Conservation (phyloP, 1,140 invertebrate genomes). For the Araneus ventricosus region DNA sequence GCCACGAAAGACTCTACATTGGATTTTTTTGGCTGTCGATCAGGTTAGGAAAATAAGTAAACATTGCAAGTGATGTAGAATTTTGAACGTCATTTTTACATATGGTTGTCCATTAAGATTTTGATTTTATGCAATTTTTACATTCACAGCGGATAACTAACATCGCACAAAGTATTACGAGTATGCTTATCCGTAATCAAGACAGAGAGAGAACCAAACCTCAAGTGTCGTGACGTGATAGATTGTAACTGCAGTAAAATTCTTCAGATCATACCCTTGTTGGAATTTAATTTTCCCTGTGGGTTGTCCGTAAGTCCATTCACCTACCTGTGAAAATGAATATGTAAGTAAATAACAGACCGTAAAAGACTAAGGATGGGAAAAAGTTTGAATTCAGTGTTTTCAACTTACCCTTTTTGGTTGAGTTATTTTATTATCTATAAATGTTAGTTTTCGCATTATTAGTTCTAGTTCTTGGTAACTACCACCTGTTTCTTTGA, state of each 20-base stretch:
- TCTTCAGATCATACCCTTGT: conserved; percentile 28
- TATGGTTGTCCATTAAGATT: too few relatives aligned
- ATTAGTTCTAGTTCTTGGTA: conserved; percentile 65
- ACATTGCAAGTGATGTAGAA: too few relatives aligned
- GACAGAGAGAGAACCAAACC: background rate
- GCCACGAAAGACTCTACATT: too few relatives aligned
- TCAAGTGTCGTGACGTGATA: conserved; percentile 71
- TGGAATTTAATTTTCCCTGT: conserved; percentile 67
- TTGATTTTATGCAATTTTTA: too few relatives aligned
- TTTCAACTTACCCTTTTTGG: conserved; percentile 56
- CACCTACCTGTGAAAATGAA: conserved; percentile 58
- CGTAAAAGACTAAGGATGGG: background rate
- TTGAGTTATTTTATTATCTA: conserved; percentile 9
- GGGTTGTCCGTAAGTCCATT: conserved; percentile 65
- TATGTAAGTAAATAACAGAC: background rate
- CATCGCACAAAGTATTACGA: too few relatives aligned
- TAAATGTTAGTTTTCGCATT: conserved; percentile 50
- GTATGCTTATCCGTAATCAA: background rate
- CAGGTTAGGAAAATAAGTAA: too few relatives aligned
- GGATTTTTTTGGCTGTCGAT: too few relatives aligned
- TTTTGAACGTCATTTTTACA: too few relatives aligned
- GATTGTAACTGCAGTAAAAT: conserved; percentile 62
- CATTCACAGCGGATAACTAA: too few relatives aligned
- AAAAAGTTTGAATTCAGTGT: background rate
- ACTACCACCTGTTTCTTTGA: conserved; percentile 47